phyloP scores from a whole-genome alignment of 2,888 invertebrate genomes.

The Petrolisthes cinctipes region DNA sequence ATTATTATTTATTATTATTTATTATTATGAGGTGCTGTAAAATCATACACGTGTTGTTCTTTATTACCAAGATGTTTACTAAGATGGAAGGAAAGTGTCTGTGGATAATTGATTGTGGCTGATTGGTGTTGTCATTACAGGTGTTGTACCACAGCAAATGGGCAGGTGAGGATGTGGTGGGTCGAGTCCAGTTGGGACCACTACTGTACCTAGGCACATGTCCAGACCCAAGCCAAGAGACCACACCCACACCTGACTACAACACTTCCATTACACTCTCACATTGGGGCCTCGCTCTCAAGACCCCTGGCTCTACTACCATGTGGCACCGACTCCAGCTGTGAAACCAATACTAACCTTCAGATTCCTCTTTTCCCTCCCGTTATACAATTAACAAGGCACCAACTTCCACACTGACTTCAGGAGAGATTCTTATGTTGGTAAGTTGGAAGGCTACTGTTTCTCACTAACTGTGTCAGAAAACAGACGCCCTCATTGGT shows the following conservation, averaged over 20 bases:
- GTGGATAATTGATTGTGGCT: too few relatives aligned
- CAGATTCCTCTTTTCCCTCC: background rate
- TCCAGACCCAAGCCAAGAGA: conserved; percentile 13
- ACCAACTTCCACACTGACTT: too few relatives aligned
- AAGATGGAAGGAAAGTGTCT: too few relatives aligned
- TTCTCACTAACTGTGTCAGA: too few relatives aligned
- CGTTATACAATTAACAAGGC: too few relatives aligned
- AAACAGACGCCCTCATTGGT: too few relatives aligned
- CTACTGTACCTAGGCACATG: conserved; percentile 49
- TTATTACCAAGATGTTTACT: too few relatives aligned
- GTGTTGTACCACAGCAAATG: conserved; percentile 42
- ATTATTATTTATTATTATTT: too few relatives aligned
- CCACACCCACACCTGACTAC: conserved; percentile 11
- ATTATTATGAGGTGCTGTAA: too few relatives aligned
- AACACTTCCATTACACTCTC: conserved; percentile 57
- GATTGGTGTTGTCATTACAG: conserved; percentile 2
- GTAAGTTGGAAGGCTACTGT: too few relatives aligned
- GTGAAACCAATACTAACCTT: background rate
- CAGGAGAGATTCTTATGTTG: too few relatives aligned
- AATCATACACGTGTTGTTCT: too few relatives aligned
- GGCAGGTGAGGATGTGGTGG: conserved; percentile 47
- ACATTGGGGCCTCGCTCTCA: conserved; percentile 57
- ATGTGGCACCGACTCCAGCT: conserved; percentile 53
- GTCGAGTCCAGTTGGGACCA: conserved; percentile 44
- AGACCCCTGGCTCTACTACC: conserved; percentile 41